phyloP scores from a whole-genome alignment of 2,113 vertebrate species.

The Psephotus haematonotus region DNA sequence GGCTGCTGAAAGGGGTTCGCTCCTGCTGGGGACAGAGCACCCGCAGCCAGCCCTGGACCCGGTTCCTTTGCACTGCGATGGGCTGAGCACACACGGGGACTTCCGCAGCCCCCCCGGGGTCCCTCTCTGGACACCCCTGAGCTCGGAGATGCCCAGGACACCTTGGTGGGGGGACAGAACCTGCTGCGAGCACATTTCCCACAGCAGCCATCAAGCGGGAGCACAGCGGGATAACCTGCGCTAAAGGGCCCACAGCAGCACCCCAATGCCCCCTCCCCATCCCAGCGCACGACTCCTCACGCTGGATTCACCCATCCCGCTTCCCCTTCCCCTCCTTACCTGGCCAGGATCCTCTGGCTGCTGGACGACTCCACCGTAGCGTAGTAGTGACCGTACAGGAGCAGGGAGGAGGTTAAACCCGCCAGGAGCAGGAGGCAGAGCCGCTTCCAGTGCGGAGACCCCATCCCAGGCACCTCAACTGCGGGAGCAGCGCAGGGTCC shows the following conservation, averaged over 20 bases:
- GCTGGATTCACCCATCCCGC: not conserved
- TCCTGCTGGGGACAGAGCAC: not conserved
- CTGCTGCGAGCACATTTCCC: not conserved
- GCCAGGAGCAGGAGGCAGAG: slow-evolving; percentile 59
- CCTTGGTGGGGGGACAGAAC: not conserved
- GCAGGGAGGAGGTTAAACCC: slow-evolving; percentile 8
- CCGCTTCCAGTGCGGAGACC: slow-evolving; percentile 25
- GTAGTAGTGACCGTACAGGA: slow-evolving; percentile 55
- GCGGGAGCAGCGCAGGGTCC: not conserved
- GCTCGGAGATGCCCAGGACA: not conserved
- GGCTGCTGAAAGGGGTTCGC: not conserved
- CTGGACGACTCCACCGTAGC: not conserved
- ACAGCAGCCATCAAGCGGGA: not conserved
- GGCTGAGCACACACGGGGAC: not conserved
- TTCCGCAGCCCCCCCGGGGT: not conserved
- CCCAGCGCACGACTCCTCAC: fast-evolving
- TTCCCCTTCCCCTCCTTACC: slow-evolving; percentile 20
- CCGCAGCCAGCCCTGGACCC: not conserved
- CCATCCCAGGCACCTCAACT: slow-evolving; percentile 21
- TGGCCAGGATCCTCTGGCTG: not conserved
- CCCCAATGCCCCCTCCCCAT: not conserved
- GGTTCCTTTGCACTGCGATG: not conserved
- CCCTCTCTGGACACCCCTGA: not conserved
- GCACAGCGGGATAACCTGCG: not conserved
- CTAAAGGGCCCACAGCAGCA: fast-evolving